A percentile compares a stretch with the other conserved stretches of the same genome.
These are phyloP conservation scores for Lepas anatifera DNA, from an alignment of 2,888 invertebrate genomes.

Conservation along the genomic window DNA sequence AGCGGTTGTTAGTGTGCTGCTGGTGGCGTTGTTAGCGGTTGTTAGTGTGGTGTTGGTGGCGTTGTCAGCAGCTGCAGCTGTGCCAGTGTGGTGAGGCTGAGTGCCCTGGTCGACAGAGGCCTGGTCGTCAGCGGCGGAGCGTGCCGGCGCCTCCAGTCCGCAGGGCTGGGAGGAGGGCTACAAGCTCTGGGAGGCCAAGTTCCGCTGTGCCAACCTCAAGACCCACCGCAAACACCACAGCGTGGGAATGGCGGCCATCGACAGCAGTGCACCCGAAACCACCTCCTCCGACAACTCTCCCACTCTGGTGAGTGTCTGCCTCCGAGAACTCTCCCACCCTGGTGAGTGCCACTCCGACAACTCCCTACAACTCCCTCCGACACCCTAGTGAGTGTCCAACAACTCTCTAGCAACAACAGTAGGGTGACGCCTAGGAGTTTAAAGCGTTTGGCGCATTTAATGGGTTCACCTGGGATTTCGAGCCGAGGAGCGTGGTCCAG, in stretches of 20 bases:
- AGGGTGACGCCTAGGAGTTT: no score
- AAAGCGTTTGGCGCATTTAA: no score
- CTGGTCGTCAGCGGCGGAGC: background rate
- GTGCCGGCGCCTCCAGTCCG: constrained; percentile 24
- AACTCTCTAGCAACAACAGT: no score
- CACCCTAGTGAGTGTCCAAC: no score
- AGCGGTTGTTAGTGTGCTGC: no score
- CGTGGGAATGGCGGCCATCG: constrained; percentile 8
- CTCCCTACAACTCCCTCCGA: background rate
- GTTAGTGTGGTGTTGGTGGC: no score
- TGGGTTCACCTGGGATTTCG: no score
- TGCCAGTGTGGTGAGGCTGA: no score
- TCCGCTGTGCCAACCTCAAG: constrained; percentile 31
- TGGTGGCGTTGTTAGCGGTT: no score
- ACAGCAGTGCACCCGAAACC: constrained; percentile 4
- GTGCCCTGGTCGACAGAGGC: no score
- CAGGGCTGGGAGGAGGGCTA: constrained; percentile 38
- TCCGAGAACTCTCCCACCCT: background rate
- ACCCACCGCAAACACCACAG: constrained; percentile 19
- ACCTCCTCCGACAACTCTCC: background rate
- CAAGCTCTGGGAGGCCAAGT: constrained; percentile 38
- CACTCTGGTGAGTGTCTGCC: background rate
- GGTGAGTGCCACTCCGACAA: background rate
- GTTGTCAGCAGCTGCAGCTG: no score
- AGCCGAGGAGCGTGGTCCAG: no score